Percentiles rank a stretch among this genome's conserved stretches.
These are phyloP conservation scores for Apus apus DNA, from an alignment of 2,113 vertebrate species.

Conservation along the genomic window DNA sequence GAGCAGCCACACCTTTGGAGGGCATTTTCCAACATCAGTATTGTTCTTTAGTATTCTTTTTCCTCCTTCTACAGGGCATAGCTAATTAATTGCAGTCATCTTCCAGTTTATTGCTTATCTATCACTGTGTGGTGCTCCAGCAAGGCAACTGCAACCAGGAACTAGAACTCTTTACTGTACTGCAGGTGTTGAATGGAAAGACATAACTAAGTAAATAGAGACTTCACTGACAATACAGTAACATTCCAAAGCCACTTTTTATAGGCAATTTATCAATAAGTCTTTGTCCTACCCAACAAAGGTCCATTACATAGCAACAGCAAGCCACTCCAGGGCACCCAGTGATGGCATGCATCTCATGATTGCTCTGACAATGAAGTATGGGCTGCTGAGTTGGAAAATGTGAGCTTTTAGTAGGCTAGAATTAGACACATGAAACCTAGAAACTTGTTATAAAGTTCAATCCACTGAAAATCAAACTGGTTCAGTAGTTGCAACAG, in stretches of 20 bases:
- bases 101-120: background rate
- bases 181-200: conserved; percentile 9
- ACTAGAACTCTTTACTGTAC: background rate
- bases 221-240: conserved; percentile 32
- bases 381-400: background rate
- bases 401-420: background rate
- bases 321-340: background rate
- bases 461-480: background rate
- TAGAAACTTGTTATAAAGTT: background rate
- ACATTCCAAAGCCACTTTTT: conserved; percentile 37
- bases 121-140: background rate
- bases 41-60: background rate
- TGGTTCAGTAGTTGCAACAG: background rate
- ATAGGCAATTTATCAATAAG: conserved; percentile 44
- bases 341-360: conserved; percentile 24
- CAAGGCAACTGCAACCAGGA: background rate
- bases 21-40: background rate
- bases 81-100: background rate
- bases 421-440: background rate
- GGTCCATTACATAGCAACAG: background rate
- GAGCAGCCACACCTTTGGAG: background rate
- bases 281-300: conserved; percentile 53
- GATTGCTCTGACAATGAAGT: background rate
- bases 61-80: background rate
- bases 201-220: background rate